Percentiles rank a stretch among this genome's conserved stretches.
Conservation (phyloP, 1,140 invertebrate genomes). For the Zaprionus kolodkinae region DNA sequence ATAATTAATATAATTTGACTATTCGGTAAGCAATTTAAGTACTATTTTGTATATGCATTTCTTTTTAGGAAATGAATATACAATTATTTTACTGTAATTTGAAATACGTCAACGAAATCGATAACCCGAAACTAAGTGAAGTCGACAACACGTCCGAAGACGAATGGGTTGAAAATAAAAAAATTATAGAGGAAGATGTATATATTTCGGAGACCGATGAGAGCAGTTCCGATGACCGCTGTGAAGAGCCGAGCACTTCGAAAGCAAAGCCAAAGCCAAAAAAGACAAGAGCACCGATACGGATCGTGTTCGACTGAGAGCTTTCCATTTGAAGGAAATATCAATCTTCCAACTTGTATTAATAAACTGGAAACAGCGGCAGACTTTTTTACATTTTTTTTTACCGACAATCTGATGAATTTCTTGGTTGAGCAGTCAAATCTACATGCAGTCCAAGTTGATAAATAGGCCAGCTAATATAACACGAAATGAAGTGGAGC, state of each 20-base stretch:
- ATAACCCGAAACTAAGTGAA: too few relatives aligned
- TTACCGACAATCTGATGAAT: slow-evolving; percentile 45
- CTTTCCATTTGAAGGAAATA: slow-evolving; percentile 22
- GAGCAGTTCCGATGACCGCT: too few relatives aligned
- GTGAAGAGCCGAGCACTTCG: too few relatives aligned
- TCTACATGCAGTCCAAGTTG: slow-evolving; percentile 35
- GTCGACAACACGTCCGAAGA: too few relatives aligned
- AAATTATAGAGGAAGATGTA: too few relatives aligned
- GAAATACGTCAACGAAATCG: too few relatives aligned
- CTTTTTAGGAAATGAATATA: too few relatives aligned
- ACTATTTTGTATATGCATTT: not conserved
- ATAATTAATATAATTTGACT: slow-evolving; percentile 3
- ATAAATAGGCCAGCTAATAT: slow-evolving; percentile 42
- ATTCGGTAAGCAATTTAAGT: not conserved
- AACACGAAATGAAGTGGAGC: slow-evolving; percentile 58
- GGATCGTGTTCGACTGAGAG: slow-evolving; percentile 16
- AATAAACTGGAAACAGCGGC: slow-evolving; percentile 27
- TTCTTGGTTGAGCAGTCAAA: slow-evolving; percentile 34
- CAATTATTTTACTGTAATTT: too few relatives aligned
- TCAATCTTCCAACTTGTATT: slow-evolving; percentile 26
- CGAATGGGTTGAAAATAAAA: too few relatives aligned
- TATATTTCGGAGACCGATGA: too few relatives aligned
- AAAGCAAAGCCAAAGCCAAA: slow-evolving; percentile 33
- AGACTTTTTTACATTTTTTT: slow-evolving; percentile 46
- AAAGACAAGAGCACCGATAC: not conserved